A percentile compares a stretch with the other conserved stretches of the same genome.
These are phyloP conservation scores for Frieseomelitta varia DNA, from an alignment of 1,140 invertebrate species.

Conservation along the genomic window DNA sequence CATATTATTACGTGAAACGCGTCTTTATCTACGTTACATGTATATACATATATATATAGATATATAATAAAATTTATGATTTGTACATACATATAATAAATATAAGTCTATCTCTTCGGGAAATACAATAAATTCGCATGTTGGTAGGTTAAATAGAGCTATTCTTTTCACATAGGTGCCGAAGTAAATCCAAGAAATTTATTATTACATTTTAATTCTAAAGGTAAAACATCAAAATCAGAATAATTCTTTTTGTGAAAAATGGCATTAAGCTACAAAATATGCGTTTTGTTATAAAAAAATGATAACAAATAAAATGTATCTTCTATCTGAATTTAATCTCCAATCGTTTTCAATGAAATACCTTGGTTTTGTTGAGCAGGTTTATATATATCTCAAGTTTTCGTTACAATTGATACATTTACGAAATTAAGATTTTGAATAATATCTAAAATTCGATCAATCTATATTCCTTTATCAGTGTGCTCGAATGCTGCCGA, in stretches of 20 bases:
- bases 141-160: slow-evolving; percentile 28
- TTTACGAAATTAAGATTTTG: slow-evolving; percentile 12
- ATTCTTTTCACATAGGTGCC: background rate
- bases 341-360: background rate
- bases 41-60: slow-evolving; percentile 48
- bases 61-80: slow-evolving; percentile 54
- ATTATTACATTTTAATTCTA: background rate
- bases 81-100: slow-evolving; percentile 65
- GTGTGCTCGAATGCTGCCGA: slow-evolving; percentile 11
- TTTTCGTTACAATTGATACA: background rate
- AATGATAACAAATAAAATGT: background rate
- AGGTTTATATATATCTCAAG: background rate
- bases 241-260: slow-evolving; percentile 50
- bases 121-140: slow-evolving; percentile 43
- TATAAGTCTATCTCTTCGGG: slow-evolving; percentile 45
- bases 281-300: background rate
- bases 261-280: slow-evolving; percentile 47
- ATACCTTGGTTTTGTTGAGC: background rate
- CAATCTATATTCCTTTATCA: background rate
- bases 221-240: slow-evolving; percentile 24
- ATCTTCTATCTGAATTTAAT: background rate
- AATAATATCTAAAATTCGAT: background rate
- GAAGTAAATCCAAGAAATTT: background rate
- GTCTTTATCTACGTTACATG: slow-evolving; percentile 46
- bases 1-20: slow-evolving; percentile 38